Conservation (phyloP, 2,113 vertebrate species). For the Pelecanoides urinatrix region DNA sequence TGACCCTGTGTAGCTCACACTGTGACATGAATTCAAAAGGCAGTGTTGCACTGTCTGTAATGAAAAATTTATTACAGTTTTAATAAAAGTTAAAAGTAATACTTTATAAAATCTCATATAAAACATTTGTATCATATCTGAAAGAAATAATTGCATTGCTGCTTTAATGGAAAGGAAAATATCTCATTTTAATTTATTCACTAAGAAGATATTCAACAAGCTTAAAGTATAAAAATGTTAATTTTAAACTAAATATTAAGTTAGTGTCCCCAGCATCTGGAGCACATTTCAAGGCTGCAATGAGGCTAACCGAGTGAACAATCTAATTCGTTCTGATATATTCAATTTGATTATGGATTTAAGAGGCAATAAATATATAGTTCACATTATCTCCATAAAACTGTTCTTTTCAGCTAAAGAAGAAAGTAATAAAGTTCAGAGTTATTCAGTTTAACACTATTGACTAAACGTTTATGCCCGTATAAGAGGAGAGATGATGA, state of each 20-base stretch:
- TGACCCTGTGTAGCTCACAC: background rate
- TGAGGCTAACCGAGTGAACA: background rate
- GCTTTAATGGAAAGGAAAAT: background rate
- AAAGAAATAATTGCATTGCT: background rate
- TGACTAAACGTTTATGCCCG: background rate
- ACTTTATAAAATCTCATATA: background rate
- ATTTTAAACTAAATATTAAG: slow-evolving; percentile 4
- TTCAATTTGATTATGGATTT: slow-evolving; percentile 1
- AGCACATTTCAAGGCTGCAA: background rate
- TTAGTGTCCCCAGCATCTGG: background rate
- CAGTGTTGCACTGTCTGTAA: background rate
- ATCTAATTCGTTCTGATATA: background rate
- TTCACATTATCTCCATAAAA: background rate
- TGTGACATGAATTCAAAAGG: background rate
- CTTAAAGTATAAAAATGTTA: background rate
- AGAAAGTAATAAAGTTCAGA: background rate
- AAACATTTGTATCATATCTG: background rate
- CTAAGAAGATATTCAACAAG: background rate
- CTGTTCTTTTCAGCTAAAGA: background rate
- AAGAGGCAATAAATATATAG: background rate
- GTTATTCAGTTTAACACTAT: background rate
- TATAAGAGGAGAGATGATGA: background rate
- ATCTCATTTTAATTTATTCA: background rate
- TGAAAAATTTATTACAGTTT: background rate
- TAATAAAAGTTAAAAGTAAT: background rate